phyloP scores from a whole-genome alignment of 37 sponge, comb jelly and placozoan species.

The Lycopodina hypogea region DNA sequence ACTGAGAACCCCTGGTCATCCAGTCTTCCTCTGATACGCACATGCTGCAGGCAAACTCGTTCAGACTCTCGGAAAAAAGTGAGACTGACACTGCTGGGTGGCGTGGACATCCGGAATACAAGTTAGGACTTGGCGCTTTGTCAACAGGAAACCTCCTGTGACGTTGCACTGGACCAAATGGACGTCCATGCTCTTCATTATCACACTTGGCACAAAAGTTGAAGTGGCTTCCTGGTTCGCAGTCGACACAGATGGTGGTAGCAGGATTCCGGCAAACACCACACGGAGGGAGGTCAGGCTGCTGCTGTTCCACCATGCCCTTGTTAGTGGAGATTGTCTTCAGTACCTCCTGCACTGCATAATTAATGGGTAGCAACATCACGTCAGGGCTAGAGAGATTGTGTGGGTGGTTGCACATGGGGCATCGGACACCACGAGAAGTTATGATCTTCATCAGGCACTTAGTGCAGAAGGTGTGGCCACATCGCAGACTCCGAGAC shows the following conservation, averaged over 20 bases:
- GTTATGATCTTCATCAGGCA: conserved; percentile 39
- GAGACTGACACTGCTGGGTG: conserved; percentile 18
- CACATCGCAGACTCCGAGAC: conserved; percentile 62
- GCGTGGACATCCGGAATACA: conserved; percentile 5
- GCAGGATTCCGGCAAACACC: conserved; percentile 30
- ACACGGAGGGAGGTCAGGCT: conserved; percentile 25
- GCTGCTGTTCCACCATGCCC: background rate
- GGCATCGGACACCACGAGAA: conserved; percentile 47
- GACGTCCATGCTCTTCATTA: conserved; percentile 47
- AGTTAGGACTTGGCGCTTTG: background rate
- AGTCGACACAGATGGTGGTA: conserved; percentile 44
- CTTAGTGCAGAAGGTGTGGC: conserved; percentile 73
- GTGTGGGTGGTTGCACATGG: conserved; percentile 39
- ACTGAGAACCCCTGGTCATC: background rate
- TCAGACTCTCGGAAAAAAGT: conserved; percentile 17
- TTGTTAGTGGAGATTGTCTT: conserved; percentile 1
- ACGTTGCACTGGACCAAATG: conserved; percentile 41
- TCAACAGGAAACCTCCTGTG: conserved; percentile 49
- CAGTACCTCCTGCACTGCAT: conserved; percentile 50
- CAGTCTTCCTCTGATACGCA: conserved; percentile 24
- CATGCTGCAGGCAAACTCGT: conserved; percentile 45
- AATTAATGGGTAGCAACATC: conserved; percentile 50
- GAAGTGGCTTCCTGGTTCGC: conserved; percentile 39
- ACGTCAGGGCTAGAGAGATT: conserved; percentile 21
- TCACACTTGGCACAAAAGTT: conserved; percentile 57